Evolutionary conservation across 2,888 invertebrate species (phyloP).

Genomic region (Embidobia sp.): DNA sequence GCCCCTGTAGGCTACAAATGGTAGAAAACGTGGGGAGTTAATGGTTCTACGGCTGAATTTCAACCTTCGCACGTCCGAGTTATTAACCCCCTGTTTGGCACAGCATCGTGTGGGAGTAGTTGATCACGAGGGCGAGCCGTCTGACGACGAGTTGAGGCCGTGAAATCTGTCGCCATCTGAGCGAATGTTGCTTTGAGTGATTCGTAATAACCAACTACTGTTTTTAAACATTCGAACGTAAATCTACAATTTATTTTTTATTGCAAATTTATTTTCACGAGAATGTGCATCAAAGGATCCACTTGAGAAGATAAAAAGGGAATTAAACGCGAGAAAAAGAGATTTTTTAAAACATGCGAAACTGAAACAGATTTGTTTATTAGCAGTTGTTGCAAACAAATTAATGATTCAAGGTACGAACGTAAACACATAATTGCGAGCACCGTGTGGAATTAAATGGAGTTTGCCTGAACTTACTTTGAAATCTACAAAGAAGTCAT

Average conservation of each 20-base stretch:
- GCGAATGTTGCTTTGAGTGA: conserved; percentile 59
- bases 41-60: conserved; percentile 70
- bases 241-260: too few species aligned
- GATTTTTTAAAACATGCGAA: too few species aligned
- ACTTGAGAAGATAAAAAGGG: too few species aligned
- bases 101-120: conserved; percentile 51
- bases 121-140: conserved; percentile 40
- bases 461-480: not conserved
- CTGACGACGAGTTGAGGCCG: conserved; percentile 64
- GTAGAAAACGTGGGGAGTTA: conserved; percentile 68
- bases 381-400: too few species aligned
- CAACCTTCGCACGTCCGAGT: conserved; percentile 67
- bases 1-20: conserved; percentile 55
- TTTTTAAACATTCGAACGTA: too few species aligned
- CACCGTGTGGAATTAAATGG: too few species aligned
- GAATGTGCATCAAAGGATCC: too few species aligned
- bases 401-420: too few species aligned
- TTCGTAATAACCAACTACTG: conserved; percentile 44
- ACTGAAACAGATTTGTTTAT: too few species aligned
- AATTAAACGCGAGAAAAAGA: too few species aligned
- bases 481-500: not conserved
- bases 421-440: too few species aligned
- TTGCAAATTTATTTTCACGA: too few species aligned
- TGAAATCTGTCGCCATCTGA: conserved; percentile 71
- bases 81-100: conserved; percentile 56